Base-by-base conservation (phyloP, 2,888 invertebrate species). In the Flexamia atlantica region DNA sequence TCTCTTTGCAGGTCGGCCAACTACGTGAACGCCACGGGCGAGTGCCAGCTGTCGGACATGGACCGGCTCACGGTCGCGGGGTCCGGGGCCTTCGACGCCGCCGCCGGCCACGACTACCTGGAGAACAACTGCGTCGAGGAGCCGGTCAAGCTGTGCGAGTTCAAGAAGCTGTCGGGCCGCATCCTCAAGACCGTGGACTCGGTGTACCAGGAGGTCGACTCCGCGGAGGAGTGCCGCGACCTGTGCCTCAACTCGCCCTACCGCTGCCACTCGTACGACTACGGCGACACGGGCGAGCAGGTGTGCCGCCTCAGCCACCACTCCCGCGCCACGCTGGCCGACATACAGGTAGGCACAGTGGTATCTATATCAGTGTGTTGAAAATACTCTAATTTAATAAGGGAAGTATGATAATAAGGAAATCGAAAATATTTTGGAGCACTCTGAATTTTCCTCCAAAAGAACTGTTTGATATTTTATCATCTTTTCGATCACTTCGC, bases 121-220 rank as follows among this genome's bases (percentile, higher is more conserved):
- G 97, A 97, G 90, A 97, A 97, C 91, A 97, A 97, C 90, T 97
- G 97, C 90, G 97, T 97, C 46, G 97, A 97, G 89, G 97, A 98
- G 89, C 97, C 97, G n/a, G 96, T 96, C 76, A 97, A 97, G 90
- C 92, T 98, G 86, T 98, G 98, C 91, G 97, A 98, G 91, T 98
- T 98, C 92, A 97, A 97, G 91, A 96, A 97, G 89, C 93, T 97
- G 90, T 93, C 93, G 60, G 97, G 97, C 17, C 95, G 96, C 88
- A 97, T 98, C 88, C 91, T 98, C 87, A 98, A 98, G 91, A 98
- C 98, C 0, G 98, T 98, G 74, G 98, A 98, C 89, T 97, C 97
- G 1, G 97, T 98, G 30, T 97, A 97, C 89, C 96, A 97, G 91
- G 97, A 97, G 89, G 95, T 97, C 76, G 95, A 95, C n/a, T 95